Conservation (phyloP, 2,113 vertebrate species). For the Todiramphus chloris region DNA sequence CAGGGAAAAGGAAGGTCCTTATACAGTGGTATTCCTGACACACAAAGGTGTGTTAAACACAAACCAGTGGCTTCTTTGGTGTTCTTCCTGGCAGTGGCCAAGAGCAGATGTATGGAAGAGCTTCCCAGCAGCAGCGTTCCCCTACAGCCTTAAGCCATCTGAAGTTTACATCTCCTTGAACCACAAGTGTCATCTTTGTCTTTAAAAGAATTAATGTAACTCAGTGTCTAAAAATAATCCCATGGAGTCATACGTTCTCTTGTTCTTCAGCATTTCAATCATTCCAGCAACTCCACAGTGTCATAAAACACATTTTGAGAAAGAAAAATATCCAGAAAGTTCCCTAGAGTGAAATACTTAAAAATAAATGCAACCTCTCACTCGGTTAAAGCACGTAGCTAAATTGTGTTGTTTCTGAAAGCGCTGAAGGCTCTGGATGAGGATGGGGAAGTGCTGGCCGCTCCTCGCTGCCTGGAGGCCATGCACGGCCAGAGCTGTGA, state of each 20-base stretch:
- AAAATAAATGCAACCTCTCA: background rate
- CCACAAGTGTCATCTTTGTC: background rate
- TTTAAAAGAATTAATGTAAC: background rate
- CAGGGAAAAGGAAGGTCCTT: background rate
- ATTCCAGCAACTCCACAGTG: conserved; percentile 5
- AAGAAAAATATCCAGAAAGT: background rate
- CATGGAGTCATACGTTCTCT: background rate
- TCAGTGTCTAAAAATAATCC: conserved; percentile 29
- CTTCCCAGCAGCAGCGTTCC: background rate
- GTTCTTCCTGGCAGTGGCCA: background rate
- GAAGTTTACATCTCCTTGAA: conserved; percentile 15
- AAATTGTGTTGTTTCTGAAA: background rate
- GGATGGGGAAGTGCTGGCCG: background rate
- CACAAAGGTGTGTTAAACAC: background rate
- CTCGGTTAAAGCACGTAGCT: background rate
- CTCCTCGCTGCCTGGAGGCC: background rate
- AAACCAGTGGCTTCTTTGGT: background rate
- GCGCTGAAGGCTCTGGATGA: background rate
- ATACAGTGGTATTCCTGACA: background rate
- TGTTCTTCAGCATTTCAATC: conserved; percentile 14
- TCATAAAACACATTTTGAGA: background rate
- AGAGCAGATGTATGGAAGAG: background rate
- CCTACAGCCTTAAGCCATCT: background rate
- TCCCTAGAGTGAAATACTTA: background rate
- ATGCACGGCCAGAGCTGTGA: background rate